Percentiles rank a stretch among this genome's conserved stretches.
These are phyloP conservation scores for Enoplolaimus lenunculus DNA, from an alignment of 2,888 invertebrate species.

Conservation along the genomic window DNA sequence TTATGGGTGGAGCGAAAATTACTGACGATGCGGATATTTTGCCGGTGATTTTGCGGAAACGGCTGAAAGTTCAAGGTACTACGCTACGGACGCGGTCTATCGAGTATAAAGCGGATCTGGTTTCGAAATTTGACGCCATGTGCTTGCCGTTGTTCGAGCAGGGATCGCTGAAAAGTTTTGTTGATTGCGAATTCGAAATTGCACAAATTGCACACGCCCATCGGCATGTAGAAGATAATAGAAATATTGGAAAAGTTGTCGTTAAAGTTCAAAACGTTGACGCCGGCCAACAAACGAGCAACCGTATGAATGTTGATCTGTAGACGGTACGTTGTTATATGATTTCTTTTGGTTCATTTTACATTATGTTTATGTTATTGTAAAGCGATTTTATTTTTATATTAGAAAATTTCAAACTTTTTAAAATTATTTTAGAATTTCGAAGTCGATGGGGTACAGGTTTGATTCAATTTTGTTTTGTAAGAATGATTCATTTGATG, in stretches of 20 bases:
- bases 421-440: too few species aligned
- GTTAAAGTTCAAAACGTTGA: too few species aligned
- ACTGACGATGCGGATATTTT: constrained; percentile 37
- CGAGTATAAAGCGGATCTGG: constrained; percentile 39
- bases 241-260: constrained; percentile 41
- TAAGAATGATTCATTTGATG: too few species aligned
- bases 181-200: not conserved
- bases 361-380: too few species aligned
- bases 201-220: constrained; percentile 35
- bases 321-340: too few species aligned
- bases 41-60: constrained; percentile 35
- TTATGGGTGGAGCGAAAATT: constrained; percentile 38
- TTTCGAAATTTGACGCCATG: constrained; percentile 31
- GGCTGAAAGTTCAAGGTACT: constrained; percentile 36
- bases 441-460: too few species aligned
- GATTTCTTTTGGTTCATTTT: too few species aligned
- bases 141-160: constrained; percentile 10
- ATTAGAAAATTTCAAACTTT: too few species aligned
- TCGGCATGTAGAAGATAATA: constrained; percentile 38
- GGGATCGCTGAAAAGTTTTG: constrained; percentile 2
- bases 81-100: constrained; percentile 35
- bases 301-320: too few species aligned
- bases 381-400: too few species aligned
- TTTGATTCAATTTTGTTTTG: too few species aligned
- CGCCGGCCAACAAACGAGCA: too few species aligned